Evolutionary conservation across 2,888 invertebrate genomes (phyloP).

Genomic region (Dusona sp.): DNA sequence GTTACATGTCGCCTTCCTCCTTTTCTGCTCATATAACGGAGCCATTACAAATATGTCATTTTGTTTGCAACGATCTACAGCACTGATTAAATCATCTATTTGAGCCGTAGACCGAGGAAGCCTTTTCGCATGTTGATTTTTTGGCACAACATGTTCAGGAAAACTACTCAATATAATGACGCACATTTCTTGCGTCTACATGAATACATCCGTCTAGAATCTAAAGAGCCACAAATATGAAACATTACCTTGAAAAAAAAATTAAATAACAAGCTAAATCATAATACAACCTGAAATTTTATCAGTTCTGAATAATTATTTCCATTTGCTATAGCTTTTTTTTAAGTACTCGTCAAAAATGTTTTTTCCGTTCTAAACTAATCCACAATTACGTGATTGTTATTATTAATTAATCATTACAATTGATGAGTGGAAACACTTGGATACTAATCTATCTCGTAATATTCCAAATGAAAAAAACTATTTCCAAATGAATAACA

Average conservation of each 20-base stretch:
- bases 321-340: neutral
- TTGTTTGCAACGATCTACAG: constrained; percentile 27
- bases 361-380: no score
- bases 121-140: constrained; percentile 15
- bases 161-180: constrained; percentile 5
- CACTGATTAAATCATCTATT: constrained; percentile 7
- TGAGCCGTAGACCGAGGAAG: neutral
- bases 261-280: neutral
- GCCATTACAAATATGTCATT: constrained; percentile 54
- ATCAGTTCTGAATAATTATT: neutral
- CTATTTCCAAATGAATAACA: no score
- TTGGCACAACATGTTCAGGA: neutral
- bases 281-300: neutral
- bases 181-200: neutral
- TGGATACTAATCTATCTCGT: no score
- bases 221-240: neutral
- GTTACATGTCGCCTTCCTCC: constrained; percentile 7
- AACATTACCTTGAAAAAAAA: neutral
- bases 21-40: neutral
- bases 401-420: no score
- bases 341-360: no score
- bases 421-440: no score
- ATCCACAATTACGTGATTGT: no score
- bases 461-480: no score
- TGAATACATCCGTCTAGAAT: neutral